Evolutionary conservation across 2,113 vertebrate genomes (phyloP).

Genomic region (Anguilla japonica): DNA sequence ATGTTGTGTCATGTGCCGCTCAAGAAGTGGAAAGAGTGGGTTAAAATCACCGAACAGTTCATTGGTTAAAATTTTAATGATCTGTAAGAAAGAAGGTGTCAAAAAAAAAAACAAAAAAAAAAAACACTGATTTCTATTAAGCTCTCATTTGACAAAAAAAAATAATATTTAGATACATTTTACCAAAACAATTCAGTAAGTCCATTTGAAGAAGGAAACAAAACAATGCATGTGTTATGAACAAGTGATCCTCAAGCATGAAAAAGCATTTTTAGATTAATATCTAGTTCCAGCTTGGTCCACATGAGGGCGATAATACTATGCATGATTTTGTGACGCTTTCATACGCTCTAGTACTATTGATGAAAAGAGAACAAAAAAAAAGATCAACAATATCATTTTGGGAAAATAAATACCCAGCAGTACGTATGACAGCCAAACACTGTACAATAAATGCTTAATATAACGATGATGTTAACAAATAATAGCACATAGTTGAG

Average conservation of each 20-base stretch:
- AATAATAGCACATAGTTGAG: not conserved
- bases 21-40: not conserved
- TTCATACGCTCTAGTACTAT: not conserved
- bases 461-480: not conserved
- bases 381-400: not conserved
- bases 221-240: not conserved
- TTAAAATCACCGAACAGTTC: not conserved
- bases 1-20: not conserved
- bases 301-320: conserved; percentile 8
- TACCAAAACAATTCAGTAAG: not conserved
- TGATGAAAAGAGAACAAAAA: not conserved
- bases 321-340: not conserved
- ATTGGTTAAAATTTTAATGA: not conserved
- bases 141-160: not conserved
- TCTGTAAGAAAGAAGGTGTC: not conserved
- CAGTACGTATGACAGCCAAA: no score
- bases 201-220: not conserved
- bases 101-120: not conserved
- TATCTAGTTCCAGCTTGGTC: not conserved
- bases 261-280: not conserved
- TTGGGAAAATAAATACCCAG: no score
- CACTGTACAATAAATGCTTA: not conserved
- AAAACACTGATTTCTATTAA: not conserved
- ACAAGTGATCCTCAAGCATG: not conserved
- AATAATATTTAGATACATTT: not conserved